Evolutionary conservation across 2,113 vertebrate species (phyloP).

Genomic region (Hydropotes inermis): DNA sequence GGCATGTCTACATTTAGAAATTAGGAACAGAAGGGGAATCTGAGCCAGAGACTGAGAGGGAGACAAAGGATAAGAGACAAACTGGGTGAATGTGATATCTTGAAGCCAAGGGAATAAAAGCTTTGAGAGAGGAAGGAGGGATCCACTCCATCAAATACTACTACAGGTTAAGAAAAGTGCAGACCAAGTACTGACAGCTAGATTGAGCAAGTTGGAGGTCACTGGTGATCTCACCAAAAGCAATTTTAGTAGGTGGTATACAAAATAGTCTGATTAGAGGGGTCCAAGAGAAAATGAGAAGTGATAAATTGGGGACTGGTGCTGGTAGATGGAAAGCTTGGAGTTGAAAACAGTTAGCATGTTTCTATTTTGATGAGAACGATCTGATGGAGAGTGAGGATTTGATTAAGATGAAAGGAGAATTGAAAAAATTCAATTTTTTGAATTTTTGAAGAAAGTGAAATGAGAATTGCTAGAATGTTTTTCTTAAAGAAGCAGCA

Average conservation of each 20-base stretch:
- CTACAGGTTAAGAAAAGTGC: neutral
- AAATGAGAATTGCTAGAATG: neutral
- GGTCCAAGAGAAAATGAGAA: neutral
- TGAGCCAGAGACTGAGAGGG: neutral
- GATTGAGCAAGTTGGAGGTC: neutral
- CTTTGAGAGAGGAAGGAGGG: neutral
- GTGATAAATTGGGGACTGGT: neutral
- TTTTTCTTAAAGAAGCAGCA: neutral
- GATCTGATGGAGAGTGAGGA: neutral
- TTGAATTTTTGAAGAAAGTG: no score
- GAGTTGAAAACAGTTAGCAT: neutral
- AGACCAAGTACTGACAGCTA: neutral
- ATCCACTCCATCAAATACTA: neutral
- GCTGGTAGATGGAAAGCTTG: neutral
- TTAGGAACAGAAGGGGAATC: neutral
- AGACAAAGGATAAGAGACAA: neutral
- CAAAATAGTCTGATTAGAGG: neutral
- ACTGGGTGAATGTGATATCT: neutral
- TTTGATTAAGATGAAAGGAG: neutral
- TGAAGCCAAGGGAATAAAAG: neutral
- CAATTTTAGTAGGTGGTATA: neutral
- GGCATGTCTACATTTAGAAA: neutral
- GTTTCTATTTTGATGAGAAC: neutral
- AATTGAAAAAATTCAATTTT: neutral
- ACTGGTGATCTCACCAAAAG: neutral